These are phyloP conservation scores for Ammodytes dubius DNA, from an alignment of 2,113 vertebrate species.

Conservation along the genomic window DNA sequence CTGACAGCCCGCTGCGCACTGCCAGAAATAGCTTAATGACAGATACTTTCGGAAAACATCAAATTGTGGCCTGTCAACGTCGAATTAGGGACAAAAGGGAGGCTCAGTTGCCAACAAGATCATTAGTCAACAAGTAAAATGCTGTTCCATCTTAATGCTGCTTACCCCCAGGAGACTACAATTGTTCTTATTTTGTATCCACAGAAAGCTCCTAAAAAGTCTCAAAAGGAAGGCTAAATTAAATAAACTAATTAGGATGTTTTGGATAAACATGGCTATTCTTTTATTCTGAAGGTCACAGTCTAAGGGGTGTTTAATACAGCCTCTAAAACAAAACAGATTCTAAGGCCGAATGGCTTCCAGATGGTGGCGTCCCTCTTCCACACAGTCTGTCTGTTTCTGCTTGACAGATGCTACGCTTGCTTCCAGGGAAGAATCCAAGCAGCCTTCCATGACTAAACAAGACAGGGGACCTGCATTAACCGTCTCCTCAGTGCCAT, in stretches of 20 bases:
- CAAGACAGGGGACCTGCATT: constrained; percentile 70
- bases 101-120: constrained; percentile 49
- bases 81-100: constrained; percentile 64
- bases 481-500: constrained; percentile 52
- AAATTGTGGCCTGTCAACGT: constrained; percentile 65
- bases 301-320: constrained; percentile 60
- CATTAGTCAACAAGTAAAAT: constrained; percentile 67
- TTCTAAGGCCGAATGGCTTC: constrained; percentile 73
- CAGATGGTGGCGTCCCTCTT: constrained; percentile 81
- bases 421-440: constrained; percentile 72
- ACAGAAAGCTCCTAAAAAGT: constrained; percentile 20
- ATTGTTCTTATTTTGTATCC: constrained; percentile 48
- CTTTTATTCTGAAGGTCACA: constrained; percentile 70
- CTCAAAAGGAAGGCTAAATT: constrained; percentile 45
- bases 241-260: constrained; percentile 68
- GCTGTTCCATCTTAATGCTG: constrained; percentile 21
- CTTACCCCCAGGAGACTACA: constrained; percentile 8
- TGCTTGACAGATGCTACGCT: constrained; percentile 68
- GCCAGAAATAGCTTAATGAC: constrained; percentile 78
- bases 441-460: constrained; percentile 79
- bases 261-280: constrained; percentile 69
- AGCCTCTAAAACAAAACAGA: constrained; percentile 60
- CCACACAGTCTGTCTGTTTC: constrained; percentile 61
- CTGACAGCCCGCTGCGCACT: constrained; percentile 60
- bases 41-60: constrained; percentile 71